Evolutionary conservation across 2,113 vertebrate genomes (phyloP), one percentile per base, ranked within the genome.

Genomic region (Pangasianodon hypophthalmus): DNA sequence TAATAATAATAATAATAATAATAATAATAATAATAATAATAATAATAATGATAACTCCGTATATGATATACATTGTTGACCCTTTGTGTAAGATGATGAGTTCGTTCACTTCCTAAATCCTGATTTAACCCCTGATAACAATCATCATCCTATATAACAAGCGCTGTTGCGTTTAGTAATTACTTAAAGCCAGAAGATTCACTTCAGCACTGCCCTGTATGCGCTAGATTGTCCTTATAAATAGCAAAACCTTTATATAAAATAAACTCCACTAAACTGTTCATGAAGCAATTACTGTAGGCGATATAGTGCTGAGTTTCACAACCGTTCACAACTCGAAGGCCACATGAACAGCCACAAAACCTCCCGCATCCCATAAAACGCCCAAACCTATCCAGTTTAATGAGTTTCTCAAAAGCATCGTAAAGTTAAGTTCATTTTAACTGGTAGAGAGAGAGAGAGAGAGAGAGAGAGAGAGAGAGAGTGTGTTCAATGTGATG

Each of bases 381-480:
- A 54, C 50, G 48, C 10, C 79, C 6, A 52, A 81, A 81, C 26
- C 26, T 54, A 81, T 81, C 79, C 79, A 54, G 11, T 81, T 81
- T 81, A 54, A 81, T 6, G 29, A 54, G 79, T n/a, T n/a, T n/a
- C 46, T 32, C 46, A 1, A n/a, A 32, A 81, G 50, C 26, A 81
- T 81, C 16, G 7, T 81, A 81, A 81, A 81, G 79, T 24, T 79
- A 79, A 46, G 41, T 77, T 77, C 73, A 77, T 46, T 77, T 77
- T 46, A 77, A 77, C 41, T 41, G 71, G 21, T 44, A 29, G 26
- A 79, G 75, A 48, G 44, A 48, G 24, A 26, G 29, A 29, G 9
- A 50, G 24, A 48, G 3, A 10, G 44, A 79, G 44, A n/a, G 48
- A 50, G 29, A 80, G 48, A 80, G 24, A 75, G 73, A 24, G 73